Evolutionary conservation across 2,888 invertebrate genomes (phyloP), one percentile per base, ranked within the genome.

Genomic region (Oithona nana): DNA sequence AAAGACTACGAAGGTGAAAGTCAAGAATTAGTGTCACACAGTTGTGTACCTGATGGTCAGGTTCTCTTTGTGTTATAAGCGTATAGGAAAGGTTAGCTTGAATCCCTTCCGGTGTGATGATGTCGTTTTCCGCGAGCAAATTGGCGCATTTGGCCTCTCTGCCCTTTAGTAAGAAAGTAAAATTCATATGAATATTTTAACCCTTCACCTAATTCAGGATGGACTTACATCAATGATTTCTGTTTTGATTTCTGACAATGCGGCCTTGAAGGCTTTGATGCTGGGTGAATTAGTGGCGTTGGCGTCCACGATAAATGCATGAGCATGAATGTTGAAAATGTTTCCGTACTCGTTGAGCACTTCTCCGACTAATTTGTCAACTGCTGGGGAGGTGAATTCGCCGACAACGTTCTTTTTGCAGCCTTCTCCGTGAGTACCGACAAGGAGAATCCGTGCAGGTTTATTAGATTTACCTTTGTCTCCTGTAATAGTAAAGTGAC

Each of bases 341-440:
- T 76, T 73, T 55, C 77, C 76, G 70, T 79, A 78, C 66, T 76
- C 72, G 67, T 73, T 70, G 66, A 66, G 72, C 66, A 71, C 74
- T 68, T 71, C 71, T 64, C 75, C 73, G 57, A 79, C 71, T 52
- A 77, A 69, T 22, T 48, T 48, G 22, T 59, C 50, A 29, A 49
- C 8, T 71, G 26, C 20, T 3, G 78, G 75, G 67, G 77, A 77
- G n/a, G 76, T 71, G 71, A 77, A 79, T 67, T 80, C 79, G 26
- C 81, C 81, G 59, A 76, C 73, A 56, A 76, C 73, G 57, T 76
- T 77, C 68, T 76, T 76, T 11, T 74, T 73, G 54, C 78, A 77
- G 55, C 76, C 69, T 67, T 81, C 81, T 1, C 80, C 80, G 69
- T 83, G 81, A 0, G 81, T 82, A 3, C 79, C 83, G 2, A 83